These are phyloP conservation scores for Halesus radiatus DNA, from an alignment of 1,140 invertebrate species.

Conservation along the genomic window DNA sequence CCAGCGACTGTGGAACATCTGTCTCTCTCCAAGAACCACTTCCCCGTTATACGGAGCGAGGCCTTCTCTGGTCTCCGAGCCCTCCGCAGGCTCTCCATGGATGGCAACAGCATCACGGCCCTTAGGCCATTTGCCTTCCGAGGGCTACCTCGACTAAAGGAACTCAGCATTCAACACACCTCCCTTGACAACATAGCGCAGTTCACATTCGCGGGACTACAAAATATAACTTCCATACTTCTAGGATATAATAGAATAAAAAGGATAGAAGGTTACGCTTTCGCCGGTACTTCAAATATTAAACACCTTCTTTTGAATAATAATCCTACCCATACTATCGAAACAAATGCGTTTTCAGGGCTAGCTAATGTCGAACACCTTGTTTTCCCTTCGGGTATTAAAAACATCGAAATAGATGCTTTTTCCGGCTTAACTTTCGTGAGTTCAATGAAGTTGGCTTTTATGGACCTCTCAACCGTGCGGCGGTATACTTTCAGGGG, in stretches of 20 bases:
- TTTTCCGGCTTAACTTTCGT: constrained; percentile 84
- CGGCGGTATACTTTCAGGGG: constrained; percentile 81
- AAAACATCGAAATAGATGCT: constrained; percentile 80
- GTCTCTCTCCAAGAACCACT: constrained; percentile 84
- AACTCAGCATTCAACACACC: constrained; percentile 86
- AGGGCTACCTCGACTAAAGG: constrained; percentile 79
- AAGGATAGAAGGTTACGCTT: constrained; percentile 83
- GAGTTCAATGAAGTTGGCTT: constrained; percentile 83
- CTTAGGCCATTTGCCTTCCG: constrained; percentile 88
- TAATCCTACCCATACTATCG: constrained; percentile 82
- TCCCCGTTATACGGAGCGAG: constrained; percentile 82
- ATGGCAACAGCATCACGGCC: constrained; percentile 83
- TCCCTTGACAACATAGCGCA: constrained; percentile 81
- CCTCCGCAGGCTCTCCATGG: constrained; percentile 80
- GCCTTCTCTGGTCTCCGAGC: constrained; percentile 81
- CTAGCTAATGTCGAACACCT: constrained; percentile 84
- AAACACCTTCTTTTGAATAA: constrained; percentile 80
- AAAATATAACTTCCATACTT: constrained; percentile 83
- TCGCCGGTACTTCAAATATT: constrained; percentile 86
- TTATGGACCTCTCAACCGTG: constrained; percentile 84
- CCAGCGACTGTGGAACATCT: constrained; percentile 83
- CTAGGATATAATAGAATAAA: constrained; percentile 84
- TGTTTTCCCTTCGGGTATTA: constrained; percentile 84
- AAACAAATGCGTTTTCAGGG: constrained; percentile 85
- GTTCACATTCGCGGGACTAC: constrained; percentile 85